Evolutionary conservation across 2,888 invertebrate species (phyloP), one percentile per base, ranked within the genome.

Genomic region (Bhutanitis thaidina): DNA sequence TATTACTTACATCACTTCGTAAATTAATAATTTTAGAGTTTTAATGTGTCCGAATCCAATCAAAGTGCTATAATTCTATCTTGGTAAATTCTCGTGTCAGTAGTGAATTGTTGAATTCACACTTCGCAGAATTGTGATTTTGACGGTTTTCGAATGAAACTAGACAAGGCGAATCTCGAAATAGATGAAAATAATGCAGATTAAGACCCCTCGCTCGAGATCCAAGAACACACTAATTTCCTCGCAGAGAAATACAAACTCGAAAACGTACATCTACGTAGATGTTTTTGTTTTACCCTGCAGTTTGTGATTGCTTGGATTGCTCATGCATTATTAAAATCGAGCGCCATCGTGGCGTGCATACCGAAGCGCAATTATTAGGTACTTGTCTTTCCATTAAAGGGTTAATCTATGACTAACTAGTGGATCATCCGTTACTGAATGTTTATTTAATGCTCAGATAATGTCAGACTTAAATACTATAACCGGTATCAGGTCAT

Each of bases 291-390:
- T 49, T 47, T 38, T 16, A n/a, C 29, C 25, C 29, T 36, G 43
- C 40, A 41, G 40, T 41, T 14, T 35, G 49, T 20, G 37, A 37
- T 30, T 43, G 41, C 43, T 43, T 27, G 27, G 45, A 49, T 32
- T 32, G 32, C 38, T 38, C 43, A 49, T 49, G 43, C 30, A 49
- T 49, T 30, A 49, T 49, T 43, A 37, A 49, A 16, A 38, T 4
- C 1, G 29, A n/a, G 20, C 38, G 37, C 37, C 30, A 37, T 45
- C 25, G 14, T 29, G 36, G 44, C 20, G 27, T 13, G 25, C 36
- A 36, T 29, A 36, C 37, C 15, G 14, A 12, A 14, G 49, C 25
- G 29, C 29, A 36, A 38, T 49, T 43, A 43, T 36, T 49, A 36
- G 36, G 36, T 38, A 12, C 43, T 49, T 30, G 10, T 30, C 30